Conservation (phyloP, 2,113 vertebrate species). For the Gobio gobio region DNA sequence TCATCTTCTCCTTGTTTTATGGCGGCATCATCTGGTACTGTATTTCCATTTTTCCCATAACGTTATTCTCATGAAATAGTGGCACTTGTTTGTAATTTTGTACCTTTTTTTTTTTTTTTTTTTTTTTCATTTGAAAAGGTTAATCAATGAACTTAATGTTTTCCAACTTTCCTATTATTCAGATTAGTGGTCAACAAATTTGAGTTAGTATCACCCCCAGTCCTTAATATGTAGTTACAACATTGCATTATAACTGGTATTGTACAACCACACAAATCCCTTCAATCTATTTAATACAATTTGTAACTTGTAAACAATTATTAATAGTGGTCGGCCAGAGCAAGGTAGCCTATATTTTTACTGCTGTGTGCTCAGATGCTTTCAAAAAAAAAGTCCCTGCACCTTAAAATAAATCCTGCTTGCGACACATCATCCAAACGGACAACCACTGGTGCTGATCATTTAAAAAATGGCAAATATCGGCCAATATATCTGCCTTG, state of each 20-base stretch:
- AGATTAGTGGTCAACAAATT: background rate
- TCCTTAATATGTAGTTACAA: background rate
- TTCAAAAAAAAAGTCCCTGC: too few relatives aligned
- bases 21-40: slow-evolving; percentile 96
- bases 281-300: background rate
- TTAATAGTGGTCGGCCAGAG: too few relatives aligned
- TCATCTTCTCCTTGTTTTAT: slow-evolving; percentile 97
- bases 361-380: too few relatives aligned
- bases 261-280: background rate
- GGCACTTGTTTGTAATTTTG: background rate
- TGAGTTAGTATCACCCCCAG: background rate
- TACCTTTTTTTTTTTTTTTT: background rate
- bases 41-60: background rate
- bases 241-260: background rate
- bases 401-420: too few relatives aligned
- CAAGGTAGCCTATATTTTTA: too few relatives aligned
- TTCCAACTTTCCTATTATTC: background rate
- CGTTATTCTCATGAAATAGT: background rate
- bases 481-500: too few relatives aligned
- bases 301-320: background rate
- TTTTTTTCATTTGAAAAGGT: background rate
- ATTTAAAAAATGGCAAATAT: too few relatives aligned
- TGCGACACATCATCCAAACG: too few relatives aligned
- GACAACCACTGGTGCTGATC: too few relatives aligned
- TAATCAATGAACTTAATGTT: background rate